Evolutionary conservation across 2,888 invertebrate genomes (phyloP), one percentile per base, ranked within the genome.

Genomic region (Serripes groenlandicus): DNA sequence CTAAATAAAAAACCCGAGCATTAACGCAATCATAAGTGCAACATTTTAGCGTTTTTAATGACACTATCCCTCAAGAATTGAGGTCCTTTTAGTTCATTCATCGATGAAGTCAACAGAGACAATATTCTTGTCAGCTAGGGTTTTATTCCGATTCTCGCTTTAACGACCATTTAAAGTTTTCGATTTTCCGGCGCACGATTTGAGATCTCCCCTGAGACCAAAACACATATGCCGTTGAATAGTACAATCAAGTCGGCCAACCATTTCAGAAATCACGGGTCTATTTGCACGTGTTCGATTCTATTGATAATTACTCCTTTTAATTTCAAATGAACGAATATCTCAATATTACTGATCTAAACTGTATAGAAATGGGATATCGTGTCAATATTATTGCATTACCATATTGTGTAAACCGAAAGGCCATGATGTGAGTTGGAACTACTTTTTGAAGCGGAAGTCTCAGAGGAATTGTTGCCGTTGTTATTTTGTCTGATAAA

Each of bases 81-180:
- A 52, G 69, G 71, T 70, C 35, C 78, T 82, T 56, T 70, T 71
- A 70, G 70, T 78, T 49, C 32, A 58, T 21, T 70, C 69, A 76
- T 60, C 60, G 73, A 58, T 69, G 71, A 66, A 26, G 64, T 62
- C 71, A 72, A 42, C 70, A 32, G 72, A 74, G 69, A 62, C 77
- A 66, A 62, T 35, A 64, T 66, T 74, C 77, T 69, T 32, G 75
- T 72, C 56, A 64, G 62, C 52, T 54, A 66, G 71, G 71, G 77
- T 78, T 78, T 71, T 77, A 72, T 73, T 75, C 75, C 71, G 69
- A 64, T 83, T 75, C 30, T 52, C 64, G 72, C 72, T 66, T 83
- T 78, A 83, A 83, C 82, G 75, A 83, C 78, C 82, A 83, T 78
- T 83, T 83, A 83, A 83, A 83, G 82, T 83, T 83, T 83, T 83